Base-by-base conservation (phyloP, 2,113 vertebrate species). In the Microcebus lehilahytsara region DNA sequence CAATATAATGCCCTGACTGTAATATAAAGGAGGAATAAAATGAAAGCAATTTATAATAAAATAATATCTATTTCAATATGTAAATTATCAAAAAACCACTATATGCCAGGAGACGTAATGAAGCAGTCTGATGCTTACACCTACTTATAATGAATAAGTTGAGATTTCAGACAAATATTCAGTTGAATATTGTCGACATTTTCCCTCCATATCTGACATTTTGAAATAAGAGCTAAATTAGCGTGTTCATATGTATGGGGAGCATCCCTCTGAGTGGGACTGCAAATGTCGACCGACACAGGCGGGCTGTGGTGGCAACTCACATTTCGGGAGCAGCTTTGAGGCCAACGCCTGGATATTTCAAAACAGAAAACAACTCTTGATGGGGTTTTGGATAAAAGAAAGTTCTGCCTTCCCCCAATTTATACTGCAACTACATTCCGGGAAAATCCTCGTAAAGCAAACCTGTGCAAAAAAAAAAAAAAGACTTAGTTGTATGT, bases 41-140 rank as follows among this genome's bases (percentile, higher is more conserved):
- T 92, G 96, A 96, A 92, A 83, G 74, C 67, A 62, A 53, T 95
- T 89, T 78, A 89, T 95, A 93, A 95, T 91, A 96, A 89, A 91
- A 95, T 87, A 91, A 88, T 90, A 90, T 84, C 87, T 67, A 80
- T 89, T 95, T 91, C 75, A 37, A 90, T 92, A 77, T 92, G 75
- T 58, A 90, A 95, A 87, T 89, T 79, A 58, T 71, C 3, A 0
- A 51, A 58, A 86, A 64, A 13, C n/a, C 71, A 22, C 34, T 58
- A 7, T 77, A 25, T 32, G 49, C 84, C 79, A 84, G 87, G 37
- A 89, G 84, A 81, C 49, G 37, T 30, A 7, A 89, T 77, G 86
- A 95, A 86, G 87, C 20, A 11, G 34, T 83, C 79, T 51, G 78
- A 56, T 16, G 72, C 83, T 91, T n/a, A 46, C 56, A 51, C 89